phyloP scores from a whole-genome alignment of 2,797 vertebrate species.

The Tenualosa thibaudeaui region DNA sequence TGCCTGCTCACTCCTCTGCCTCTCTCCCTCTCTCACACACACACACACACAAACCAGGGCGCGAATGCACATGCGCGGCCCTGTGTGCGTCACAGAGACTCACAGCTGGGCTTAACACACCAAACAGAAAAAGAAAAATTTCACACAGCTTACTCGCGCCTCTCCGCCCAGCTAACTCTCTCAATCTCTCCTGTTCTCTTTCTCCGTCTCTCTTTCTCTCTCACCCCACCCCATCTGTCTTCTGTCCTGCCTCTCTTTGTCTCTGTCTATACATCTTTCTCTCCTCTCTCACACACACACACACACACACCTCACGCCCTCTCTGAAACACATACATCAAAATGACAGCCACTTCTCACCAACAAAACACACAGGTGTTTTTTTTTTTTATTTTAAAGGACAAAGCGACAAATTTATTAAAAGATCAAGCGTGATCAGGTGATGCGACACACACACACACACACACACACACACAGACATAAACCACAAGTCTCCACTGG shows the following conservation, averaged over 20 bases:
- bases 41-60: background rate
- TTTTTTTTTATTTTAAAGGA: too few relatives aligned
- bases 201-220: background rate
- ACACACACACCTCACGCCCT: background rate
- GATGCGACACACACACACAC: too few relatives aligned
- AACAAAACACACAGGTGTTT: background rate
- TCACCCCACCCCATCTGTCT: too few relatives aligned
- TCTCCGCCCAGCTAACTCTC: background rate
- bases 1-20: background rate
- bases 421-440: background rate
- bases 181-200: background rate
- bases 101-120: constrained; percentile 22
- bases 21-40: background rate
- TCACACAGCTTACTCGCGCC: constrained; percentile 11
- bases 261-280: background rate
- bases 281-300: background rate
- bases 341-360: background rate
- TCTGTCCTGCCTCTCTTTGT: too few relatives aligned
- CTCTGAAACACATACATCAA: background rate
- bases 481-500: background rate
- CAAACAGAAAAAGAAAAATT: constrained; percentile 10
- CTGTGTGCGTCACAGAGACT: constrained; percentile 20
- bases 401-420: background rate
- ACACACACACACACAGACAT: background rate
- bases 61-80: background rate